Conservation (phyloP, 2,113 vertebrate genomes). For the Misgurnus anguillicaudatus region DNA sequence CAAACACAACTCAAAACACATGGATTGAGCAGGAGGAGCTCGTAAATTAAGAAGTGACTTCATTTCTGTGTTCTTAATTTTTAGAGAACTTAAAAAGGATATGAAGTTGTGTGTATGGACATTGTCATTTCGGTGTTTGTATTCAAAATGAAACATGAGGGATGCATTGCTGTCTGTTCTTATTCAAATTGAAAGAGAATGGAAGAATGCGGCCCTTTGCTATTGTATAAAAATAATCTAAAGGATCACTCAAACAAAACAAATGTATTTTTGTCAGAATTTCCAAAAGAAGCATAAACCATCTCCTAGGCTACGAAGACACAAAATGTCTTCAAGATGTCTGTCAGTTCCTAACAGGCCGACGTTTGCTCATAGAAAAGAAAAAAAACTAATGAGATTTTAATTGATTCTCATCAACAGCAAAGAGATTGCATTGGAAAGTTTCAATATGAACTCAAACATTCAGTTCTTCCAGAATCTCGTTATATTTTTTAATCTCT, state of each 20-base stretch:
- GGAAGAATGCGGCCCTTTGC: conserved; percentile 43
- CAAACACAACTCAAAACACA: conserved; percentile 65
- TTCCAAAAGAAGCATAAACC: conserved; percentile 35
- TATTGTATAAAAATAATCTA: conserved; percentile 35
- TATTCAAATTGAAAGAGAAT: conserved; percentile 36
- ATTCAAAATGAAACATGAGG: conserved; percentile 49
- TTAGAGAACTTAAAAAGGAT: conserved; percentile 35
- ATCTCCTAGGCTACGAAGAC: conserved; percentile 19
- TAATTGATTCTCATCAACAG: background rate
- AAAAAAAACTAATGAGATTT: background rate
- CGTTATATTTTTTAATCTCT: background rate
- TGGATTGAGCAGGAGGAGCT: conserved; percentile 56
- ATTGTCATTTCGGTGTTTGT: conserved; percentile 41
- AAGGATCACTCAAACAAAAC: conserved; percentile 44
- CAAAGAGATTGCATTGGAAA: background rate
- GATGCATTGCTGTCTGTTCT: conserved; percentile 39
- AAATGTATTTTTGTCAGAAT: conserved; percentile 28
- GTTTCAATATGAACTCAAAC: background rate
- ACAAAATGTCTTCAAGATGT: conserved; percentile 33
- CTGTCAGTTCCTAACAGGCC: conserved; percentile 7
- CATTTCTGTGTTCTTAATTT: conserved; percentile 38
- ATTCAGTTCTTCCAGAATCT: background rate
- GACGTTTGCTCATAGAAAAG: conserved; percentile 7
- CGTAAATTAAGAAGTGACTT: conserved; percentile 57
- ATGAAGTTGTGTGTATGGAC: conserved; percentile 26